Conservation (phyloP, 2,888 invertebrate genomes). For the Criorhina ranunculi region DNA sequence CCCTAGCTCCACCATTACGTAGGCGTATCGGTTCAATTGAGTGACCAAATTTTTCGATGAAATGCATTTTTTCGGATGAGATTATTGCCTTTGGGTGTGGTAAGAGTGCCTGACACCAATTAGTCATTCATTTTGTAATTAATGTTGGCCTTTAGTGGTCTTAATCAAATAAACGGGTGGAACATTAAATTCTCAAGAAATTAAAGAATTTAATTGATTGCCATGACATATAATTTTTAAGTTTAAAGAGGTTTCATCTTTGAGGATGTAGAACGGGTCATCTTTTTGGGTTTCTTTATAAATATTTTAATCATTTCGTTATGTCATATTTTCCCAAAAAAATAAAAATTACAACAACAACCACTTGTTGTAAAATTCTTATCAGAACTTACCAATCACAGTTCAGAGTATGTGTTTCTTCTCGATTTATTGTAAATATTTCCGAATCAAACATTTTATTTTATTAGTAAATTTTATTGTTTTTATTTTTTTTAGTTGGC, state of each 20-base stretch:
- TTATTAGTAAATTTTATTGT: no score
- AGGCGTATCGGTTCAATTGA: conserved; percentile 38
- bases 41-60: conserved; percentile 30
- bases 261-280: neutral
- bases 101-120: conserved; percentile 57
- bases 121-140: conserved; percentile 56
- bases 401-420: conserved; percentile 24
- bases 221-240: conserved; percentile 16
- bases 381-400: conserved; percentile 1
- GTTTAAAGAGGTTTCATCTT: conserved; percentile 5
- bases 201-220: conserved; percentile 45
- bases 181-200: conserved; percentile 20
- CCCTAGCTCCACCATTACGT: neutral
- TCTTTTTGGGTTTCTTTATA: neutral
- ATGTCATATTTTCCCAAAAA: conserved; percentile 4
- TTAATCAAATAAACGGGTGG: conserved; percentile 38
- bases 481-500: no score
- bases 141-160: conserved; percentile 45
- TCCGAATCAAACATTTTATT: conserved; percentile 20
- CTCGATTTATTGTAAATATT: conserved; percentile 44
- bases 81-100: conserved; percentile 47
- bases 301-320: neutral
- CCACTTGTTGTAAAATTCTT: conserved; percentile 9
- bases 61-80: conserved; percentile 50
- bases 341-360: no score